phyloP scores from a whole-genome alignment of 1,140 invertebrate genomes.

The Trissolcus basalis region DNA sequence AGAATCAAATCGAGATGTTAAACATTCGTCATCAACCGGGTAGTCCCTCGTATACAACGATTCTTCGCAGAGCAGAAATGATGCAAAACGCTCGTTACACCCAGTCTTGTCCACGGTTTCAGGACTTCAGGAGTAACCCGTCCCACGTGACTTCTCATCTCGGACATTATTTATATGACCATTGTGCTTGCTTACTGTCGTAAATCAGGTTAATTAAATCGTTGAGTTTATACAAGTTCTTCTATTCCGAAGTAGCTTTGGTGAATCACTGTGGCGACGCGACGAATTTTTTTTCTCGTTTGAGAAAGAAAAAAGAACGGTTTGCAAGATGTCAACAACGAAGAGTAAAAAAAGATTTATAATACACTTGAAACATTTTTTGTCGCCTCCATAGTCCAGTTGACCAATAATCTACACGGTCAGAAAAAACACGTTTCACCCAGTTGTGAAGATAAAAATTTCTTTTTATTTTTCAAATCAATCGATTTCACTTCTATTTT shows the following conservation, averaged over 20 bases:
- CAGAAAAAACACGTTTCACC: no score
- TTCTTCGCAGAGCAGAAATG: slow-evolving; percentile 61
- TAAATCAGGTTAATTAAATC: slow-evolving; percentile 73
- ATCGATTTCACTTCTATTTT: background rate
- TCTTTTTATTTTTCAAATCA: no score
- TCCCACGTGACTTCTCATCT: slow-evolving; percentile 61
- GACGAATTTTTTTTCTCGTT: slow-evolving; percentile 37
- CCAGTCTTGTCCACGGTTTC: slow-evolving; percentile 60
- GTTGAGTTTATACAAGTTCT: slow-evolving; percentile 59
- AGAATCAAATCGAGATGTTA: slow-evolving; percentile 56
- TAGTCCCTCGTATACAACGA: slow-evolving; percentile 60
- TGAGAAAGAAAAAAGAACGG: slow-evolving; percentile 11
- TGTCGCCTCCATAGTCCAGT: slow-evolving; percentile 3
- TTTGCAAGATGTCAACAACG: slow-evolving; percentile 48
- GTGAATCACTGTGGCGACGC: slow-evolving; percentile 52
- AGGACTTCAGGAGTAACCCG: slow-evolving; percentile 62
- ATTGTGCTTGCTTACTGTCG: slow-evolving; percentile 70
- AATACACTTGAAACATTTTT: slow-evolving; percentile 10
- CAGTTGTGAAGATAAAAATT: no score
- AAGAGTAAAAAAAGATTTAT: slow-evolving; percentile 50
- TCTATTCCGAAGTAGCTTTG: slow-evolving; percentile 57
- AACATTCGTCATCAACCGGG: slow-evolving; percentile 57
- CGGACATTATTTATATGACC: slow-evolving; percentile 70
- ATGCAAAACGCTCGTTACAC: slow-evolving; percentile 66
- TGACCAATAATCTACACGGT: no score